Evolutionary conservation across 2,113 vertebrate species (phyloP).

Genomic region (Isichthys henryi): DNA sequence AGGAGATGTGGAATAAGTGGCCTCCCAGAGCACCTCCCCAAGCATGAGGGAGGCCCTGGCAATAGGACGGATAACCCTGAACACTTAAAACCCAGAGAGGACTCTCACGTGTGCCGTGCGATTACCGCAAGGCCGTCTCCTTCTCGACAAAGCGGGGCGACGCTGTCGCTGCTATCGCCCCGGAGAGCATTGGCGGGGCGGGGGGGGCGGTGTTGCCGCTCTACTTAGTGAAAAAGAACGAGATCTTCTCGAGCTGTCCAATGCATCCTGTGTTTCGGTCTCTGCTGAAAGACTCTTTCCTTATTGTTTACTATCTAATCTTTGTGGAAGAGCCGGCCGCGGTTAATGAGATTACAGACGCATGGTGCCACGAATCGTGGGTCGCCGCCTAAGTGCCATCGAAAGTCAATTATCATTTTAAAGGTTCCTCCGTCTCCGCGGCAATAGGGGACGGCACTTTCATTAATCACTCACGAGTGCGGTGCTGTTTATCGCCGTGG

Average conservation of each 20-base stretch:
- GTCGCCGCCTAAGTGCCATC: slow-evolving; percentile 54
- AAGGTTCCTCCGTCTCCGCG: slow-evolving; percentile 42
- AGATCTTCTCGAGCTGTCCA: not conserved
- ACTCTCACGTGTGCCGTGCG: not conserved
- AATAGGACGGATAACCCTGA: not conserved
- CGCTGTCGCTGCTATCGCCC: not conserved
- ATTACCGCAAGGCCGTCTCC: not conserved
- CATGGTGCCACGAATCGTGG: slow-evolving; percentile 56
- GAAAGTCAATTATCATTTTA: slow-evolving; percentile 60
- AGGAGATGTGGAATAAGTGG: not conserved
- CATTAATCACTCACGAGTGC: not conserved
- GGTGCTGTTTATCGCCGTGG: not conserved
- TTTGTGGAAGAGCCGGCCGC: slow-evolving; percentile 56
- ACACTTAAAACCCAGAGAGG: not conserved
- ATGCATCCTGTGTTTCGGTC: slow-evolving; percentile 41
- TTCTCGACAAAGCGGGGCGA: not conserved
- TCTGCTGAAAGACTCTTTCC: slow-evolving; percentile 51
- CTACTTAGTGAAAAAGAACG: not conserved
- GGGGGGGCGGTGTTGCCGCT: not conserved
- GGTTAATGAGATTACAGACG: slow-evolving; percentile 72
- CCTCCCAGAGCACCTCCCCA: no score
- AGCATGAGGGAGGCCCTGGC: not conserved
- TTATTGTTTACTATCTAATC: slow-evolving; percentile 63
- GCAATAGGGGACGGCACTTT: slow-evolving; percentile 17
- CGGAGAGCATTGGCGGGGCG: no score